These are phyloP conservation scores for Galerucella calmariensis DNA, from an alignment of 2,888 invertebrate genomes.

Conservation along the genomic window DNA sequence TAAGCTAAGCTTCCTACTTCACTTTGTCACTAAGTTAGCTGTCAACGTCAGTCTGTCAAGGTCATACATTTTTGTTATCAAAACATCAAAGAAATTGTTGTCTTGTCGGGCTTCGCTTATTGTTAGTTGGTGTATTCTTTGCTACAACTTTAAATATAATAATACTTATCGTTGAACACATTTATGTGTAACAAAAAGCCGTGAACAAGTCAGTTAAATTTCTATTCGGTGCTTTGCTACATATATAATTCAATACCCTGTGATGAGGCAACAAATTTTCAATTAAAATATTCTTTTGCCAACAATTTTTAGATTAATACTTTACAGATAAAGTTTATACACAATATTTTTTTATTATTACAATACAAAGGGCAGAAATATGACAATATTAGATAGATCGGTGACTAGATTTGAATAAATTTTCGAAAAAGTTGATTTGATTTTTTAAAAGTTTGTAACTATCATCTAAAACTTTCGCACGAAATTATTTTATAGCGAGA, in stretches of 20 bases:
- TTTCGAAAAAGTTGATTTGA: constrained; percentile 7
- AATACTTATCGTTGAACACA: neutral
- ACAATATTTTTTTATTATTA: constrained; percentile 21
- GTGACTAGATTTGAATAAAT: constrained; percentile 31
- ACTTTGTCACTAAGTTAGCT: too few relatives aligned
- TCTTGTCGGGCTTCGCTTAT: too few relatives aligned
- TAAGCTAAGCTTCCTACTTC: too few relatives aligned
- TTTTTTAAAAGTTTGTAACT: constrained; percentile 10
- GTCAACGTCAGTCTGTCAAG: too few relatives aligned
- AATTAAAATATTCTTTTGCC: constrained; percentile 19
- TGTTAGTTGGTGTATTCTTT: too few relatives aligned
- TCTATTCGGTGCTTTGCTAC: too few relatives aligned
- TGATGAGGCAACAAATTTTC: constrained; percentile 13
- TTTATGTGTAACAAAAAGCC: too few relatives aligned
- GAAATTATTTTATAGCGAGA: neutral
- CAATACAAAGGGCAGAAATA: constrained; percentile 29
- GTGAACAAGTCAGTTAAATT: neutral
- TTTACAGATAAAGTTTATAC: constrained; percentile 24
- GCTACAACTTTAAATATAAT: neutral
- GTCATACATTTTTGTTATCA: too few relatives aligned
- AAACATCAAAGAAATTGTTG: too few relatives aligned
- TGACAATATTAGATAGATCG: constrained; percentile 18
- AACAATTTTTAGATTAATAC: constrained; percentile 31
- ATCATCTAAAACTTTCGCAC: constrained; percentile 7
- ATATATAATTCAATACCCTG: neutral